A percentile compares a stretch with the other conserved stretches of the same genome.
Conservation (phyloP, 2,797 vertebrate genomes). For the Lepus townsendii region DNA sequence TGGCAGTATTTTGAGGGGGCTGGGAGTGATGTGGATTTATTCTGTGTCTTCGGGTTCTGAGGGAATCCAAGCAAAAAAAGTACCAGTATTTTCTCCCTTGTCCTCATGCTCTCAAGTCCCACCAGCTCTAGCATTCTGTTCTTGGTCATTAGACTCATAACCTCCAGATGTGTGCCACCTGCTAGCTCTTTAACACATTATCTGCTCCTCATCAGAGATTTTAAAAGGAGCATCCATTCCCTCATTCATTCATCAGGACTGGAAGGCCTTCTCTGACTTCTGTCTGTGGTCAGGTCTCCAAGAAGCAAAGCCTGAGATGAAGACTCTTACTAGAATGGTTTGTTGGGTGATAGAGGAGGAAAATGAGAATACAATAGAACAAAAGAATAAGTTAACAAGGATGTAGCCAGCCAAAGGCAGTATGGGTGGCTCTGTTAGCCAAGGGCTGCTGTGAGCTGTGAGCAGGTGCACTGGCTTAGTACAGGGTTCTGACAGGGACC, state of each 20-base stretch:
- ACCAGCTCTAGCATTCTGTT: neutral
- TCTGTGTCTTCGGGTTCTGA: neutral
- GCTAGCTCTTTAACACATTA: neutral
- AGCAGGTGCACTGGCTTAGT: neutral
- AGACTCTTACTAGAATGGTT: neutral
- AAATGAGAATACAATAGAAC: neutral
- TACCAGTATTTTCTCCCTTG: neutral
- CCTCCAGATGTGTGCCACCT: neutral
- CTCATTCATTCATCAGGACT: neutral
- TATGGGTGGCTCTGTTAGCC: neutral
- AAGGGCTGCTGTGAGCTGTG: neutral
- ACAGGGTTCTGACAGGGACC: neutral
- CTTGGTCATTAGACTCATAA: too few relatives aligned
- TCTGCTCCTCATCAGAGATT: neutral
- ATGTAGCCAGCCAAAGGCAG: neutral
- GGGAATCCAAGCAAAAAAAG: neutral
- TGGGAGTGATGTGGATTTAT: neutral
- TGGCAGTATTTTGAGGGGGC: neutral
- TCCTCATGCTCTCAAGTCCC: neutral
- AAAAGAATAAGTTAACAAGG: neutral
- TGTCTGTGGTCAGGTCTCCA: neutral
- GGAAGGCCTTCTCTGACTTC: neutral
- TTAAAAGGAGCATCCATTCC: neutral
- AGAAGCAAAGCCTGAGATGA: neutral
- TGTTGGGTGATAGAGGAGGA: neutral